These are phyloP conservation scores for Sycophila texana DNA, from an alignment of 2,888 invertebrate species.

Conservation along the genomic window DNA sequence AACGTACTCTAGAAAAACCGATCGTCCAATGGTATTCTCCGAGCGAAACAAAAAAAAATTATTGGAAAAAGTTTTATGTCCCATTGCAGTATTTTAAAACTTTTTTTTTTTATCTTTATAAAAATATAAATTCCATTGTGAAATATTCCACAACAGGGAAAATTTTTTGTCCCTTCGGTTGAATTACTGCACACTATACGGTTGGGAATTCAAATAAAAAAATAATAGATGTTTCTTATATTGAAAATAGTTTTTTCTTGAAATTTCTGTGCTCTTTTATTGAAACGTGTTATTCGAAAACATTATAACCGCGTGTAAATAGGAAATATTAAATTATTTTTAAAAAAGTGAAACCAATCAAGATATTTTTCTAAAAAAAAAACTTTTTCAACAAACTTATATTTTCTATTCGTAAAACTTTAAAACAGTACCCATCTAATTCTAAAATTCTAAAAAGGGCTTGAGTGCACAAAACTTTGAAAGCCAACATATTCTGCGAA, in stretches of 20 bases:
- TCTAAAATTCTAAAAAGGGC: too few relatives aligned
- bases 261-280: neutral
- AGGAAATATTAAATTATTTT: too few relatives aligned
- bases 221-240: neutral
- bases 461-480: too few relatives aligned
- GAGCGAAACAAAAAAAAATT: slow-evolving; percentile 10
- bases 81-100: slow-evolving; percentile 10
- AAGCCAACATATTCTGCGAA: too few relatives aligned
- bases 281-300: too few relatives aligned
- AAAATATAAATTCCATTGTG: slow-evolving; percentile 35
- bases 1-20: slow-evolving; percentile 30
- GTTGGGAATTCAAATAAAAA: neutral
- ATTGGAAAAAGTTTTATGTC: slow-evolving; percentile 35
- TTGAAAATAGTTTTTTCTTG: neutral
- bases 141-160: slow-evolving; percentile 1
- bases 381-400: too few relatives aligned
- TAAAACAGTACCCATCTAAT: too few relatives aligned
- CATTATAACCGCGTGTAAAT: too few relatives aligned
- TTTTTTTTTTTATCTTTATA: slow-evolving; percentile 17
- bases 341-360: too few relatives aligned
- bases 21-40: slow-evolving; percentile 8
- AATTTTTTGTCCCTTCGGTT: neutral
- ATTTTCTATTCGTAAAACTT: too few relatives aligned
- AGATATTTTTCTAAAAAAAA: too few relatives aligned
- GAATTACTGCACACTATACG: neutral